phyloP scores from a whole-genome alignment of 1,140 invertebrate genomes.

The Danaus melanippus region DNA sequence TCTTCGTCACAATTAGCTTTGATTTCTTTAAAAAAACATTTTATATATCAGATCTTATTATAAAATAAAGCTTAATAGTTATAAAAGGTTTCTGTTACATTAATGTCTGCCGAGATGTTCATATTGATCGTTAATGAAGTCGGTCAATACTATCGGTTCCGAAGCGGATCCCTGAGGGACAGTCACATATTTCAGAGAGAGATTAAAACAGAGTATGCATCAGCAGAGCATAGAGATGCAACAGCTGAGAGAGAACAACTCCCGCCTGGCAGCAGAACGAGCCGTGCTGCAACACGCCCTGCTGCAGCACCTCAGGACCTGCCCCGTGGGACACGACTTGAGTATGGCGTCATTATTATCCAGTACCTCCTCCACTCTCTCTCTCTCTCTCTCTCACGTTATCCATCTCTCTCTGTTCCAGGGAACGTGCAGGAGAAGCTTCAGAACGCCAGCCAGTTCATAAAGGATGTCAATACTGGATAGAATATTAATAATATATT shows the following conservation, averaged over 20 bases:
- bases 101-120: too few species aligned
- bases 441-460: conserved; percentile 4
- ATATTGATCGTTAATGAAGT: too few species aligned
- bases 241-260: conserved; percentile 37
- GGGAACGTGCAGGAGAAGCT: conserved; percentile 23
- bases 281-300: conserved; percentile 34
- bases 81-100: too few species aligned
- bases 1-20: too few species aligned
- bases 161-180: too few species aligned
- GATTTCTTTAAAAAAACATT: too few species aligned
- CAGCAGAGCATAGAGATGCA: conserved; percentile 40
- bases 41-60: too few species aligned
- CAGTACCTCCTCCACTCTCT: too few species aligned
- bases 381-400: too few species aligned
- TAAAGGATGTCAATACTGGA: background rate
- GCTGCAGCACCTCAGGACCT: conserved; percentile 40
- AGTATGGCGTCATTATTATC: conserved; percentile 26
- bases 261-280: conserved; percentile 33
- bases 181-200: conserved; percentile 27
- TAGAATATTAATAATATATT: too few species aligned
- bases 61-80: too few species aligned
- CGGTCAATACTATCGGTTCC: too few species aligned
- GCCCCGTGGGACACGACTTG: conserved; percentile 37
- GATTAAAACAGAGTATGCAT: conserved; percentile 43
- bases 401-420: conserved; percentile 12